Percentiles rank a stretch among this genome's conserved stretches.
Conservation (phyloP, 2,888 invertebrate species). For the Spialia ferax region DNA sequence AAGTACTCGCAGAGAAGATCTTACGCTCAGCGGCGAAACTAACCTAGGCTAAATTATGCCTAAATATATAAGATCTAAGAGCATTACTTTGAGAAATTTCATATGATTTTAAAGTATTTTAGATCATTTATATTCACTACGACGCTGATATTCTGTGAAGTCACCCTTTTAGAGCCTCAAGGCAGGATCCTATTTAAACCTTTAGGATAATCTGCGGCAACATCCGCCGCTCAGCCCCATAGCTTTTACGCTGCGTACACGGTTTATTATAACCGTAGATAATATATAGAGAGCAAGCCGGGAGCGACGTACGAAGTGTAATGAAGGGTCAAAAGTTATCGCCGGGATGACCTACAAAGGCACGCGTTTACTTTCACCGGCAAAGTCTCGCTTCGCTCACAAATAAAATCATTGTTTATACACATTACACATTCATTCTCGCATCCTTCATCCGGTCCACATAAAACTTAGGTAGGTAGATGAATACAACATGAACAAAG, state of each 20-base stretch:
- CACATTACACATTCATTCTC: constrained; percentile 19
- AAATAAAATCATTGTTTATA: constrained; percentile 22
- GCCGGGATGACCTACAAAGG: constrained; percentile 15
- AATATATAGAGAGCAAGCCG: neutral
- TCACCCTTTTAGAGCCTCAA: neutral
- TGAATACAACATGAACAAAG: constrained; percentile 14
- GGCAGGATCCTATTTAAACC: neutral
- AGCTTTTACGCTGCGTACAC: neutral
- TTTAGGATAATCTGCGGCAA: neutral
- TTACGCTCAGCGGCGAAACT: too few species aligned
- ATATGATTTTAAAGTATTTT: too few species aligned
- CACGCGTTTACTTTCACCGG: constrained; percentile 12
- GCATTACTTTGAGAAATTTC: too few species aligned
- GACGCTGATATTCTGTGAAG: neutral
- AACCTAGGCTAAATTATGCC: too few species aligned
- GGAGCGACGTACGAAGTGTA: neutral
- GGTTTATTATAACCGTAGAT: neutral
- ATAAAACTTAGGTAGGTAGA: constrained; percentile 8
- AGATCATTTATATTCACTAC: too few species aligned
- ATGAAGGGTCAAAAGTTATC: constrained; percentile 24
- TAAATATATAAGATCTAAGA: too few species aligned
- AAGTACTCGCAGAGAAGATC: too few species aligned
- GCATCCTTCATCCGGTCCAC: constrained; percentile 13
- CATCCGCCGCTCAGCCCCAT: neutral
- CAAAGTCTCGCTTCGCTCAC: constrained; percentile 15